phyloP scores from a whole-genome alignment of 2,113 vertebrate genomes.

The Chauna torquata region DNA sequence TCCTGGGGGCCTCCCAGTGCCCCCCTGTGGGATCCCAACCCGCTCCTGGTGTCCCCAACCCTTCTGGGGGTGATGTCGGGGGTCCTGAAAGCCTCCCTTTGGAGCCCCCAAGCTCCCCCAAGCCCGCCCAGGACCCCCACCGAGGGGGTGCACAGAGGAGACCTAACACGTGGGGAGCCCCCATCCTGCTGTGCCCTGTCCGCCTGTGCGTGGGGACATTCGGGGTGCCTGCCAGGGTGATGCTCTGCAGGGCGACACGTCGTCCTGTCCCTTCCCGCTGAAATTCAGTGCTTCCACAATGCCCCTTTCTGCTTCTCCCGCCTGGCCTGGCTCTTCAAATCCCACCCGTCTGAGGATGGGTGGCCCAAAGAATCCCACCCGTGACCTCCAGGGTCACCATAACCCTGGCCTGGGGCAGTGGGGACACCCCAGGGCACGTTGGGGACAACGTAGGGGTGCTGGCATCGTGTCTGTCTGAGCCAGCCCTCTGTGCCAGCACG shows the following conservation, averaged over 20 bases:
- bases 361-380: accelerated
- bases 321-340: not conserved
- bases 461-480: accelerated
- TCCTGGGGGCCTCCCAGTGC: not conserved
- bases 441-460: accelerated
- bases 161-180: not conserved
- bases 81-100: not conserved
- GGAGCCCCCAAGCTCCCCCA: not conserved
- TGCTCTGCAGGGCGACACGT: not conserved
- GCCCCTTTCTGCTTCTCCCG: not conserved
- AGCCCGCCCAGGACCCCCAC: not conserved
- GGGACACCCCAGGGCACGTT: not conserved
- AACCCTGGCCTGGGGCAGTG: accelerated
- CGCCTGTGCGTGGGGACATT: too few relatives aligned
- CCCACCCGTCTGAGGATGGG: accelerated
- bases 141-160: not conserved
- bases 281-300: not conserved
- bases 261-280: not conserved
- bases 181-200: not conserved
- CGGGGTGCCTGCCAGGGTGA: not conserved
- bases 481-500: accelerated
- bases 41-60: not conserved
- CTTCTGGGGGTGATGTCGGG: not conserved
- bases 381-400: not conserved
- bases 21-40: not conserved